phyloP scores from a whole-genome alignment of 2,797 vertebrate genomes.

The Zalophus californianus region DNA sequence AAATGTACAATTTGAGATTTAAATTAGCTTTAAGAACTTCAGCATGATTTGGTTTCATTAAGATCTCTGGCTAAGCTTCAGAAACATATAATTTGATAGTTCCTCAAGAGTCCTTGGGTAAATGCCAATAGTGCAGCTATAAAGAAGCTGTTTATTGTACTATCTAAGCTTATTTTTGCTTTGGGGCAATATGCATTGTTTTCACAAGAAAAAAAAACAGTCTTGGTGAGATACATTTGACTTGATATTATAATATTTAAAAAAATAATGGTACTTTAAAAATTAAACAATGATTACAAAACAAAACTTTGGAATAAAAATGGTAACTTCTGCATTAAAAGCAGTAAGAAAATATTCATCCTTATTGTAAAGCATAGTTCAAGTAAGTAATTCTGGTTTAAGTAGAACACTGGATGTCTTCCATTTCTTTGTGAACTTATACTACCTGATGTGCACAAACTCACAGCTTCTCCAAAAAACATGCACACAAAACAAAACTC shows the following conservation, averaged over 20 bases:
- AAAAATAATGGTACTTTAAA: background rate
- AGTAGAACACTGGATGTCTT: background rate
- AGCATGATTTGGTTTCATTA: slow-evolving; percentile 85
- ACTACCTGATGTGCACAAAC: background rate
- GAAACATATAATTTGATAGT: slow-evolving; percentile 81
- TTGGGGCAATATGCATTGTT: slow-evolving; percentile 13
- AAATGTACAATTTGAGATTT: slow-evolving; percentile 86
- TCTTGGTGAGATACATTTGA: slow-evolving; percentile 10
- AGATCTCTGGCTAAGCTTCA: slow-evolving; percentile 82
- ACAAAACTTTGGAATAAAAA: slow-evolving; percentile 13
- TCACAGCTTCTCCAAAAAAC: slow-evolving; percentile 4
- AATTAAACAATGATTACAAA: slow-evolving; percentile 41
- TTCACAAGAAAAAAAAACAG: slow-evolving; percentile 37
- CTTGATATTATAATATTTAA: background rate
- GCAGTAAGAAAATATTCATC: background rate
- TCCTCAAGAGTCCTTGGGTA: slow-evolving; percentile 78
- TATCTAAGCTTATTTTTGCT: slow-evolving; percentile 37
- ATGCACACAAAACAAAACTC: background rate
- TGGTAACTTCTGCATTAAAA: slow-evolving; percentile 13
- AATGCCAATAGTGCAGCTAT: slow-evolving; percentile 65
- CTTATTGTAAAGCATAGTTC: background rate
- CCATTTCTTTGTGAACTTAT: background rate
- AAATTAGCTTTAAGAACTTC: slow-evolving; percentile 87
- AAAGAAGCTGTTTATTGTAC: slow-evolving; percentile 69
- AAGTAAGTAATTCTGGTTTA: background rate